These are phyloP conservation scores for Vimba vimba DNA, from an alignment of 2,113 vertebrate genomes.

Conservation along the genomic window DNA sequence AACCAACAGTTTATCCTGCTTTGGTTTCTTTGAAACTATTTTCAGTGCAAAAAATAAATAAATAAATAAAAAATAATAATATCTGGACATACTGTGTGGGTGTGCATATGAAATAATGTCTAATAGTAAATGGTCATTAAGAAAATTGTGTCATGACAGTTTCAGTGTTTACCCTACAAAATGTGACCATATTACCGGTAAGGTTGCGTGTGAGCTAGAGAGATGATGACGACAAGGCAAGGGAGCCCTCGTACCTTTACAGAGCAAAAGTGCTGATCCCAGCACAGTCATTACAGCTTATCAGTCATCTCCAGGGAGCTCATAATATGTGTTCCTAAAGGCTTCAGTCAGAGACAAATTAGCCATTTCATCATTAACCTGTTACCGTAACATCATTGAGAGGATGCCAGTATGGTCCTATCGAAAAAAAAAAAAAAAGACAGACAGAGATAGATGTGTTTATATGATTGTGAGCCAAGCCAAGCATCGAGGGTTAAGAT, in stretches of 20 bases:
- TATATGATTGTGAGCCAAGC: not conserved
- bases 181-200: not conserved
- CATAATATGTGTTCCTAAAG: slow-evolving; percentile 50
- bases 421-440: slow-evolving; percentile 8
- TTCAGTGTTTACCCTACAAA: not conserved
- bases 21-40: not conserved
- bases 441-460: slow-evolving; percentile 10
- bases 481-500: slow-evolving; percentile 10
- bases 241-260: slow-evolving; percentile 34
- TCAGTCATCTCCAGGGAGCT: slow-evolving; percentile 54
- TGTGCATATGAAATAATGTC: not conserved
- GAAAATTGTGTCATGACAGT: not conserved
- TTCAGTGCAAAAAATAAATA: not conserved
- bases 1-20: not conserved
- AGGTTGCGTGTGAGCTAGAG: slow-evolving; percentile 16
- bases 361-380: slow-evolving; percentile 57
- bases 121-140: not conserved
- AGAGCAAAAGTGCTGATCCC: slow-evolving; percentile 53
- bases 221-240: slow-evolving; percentile 41
- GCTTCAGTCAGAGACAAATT: slow-evolving; percentile 53
- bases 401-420: slow-evolving; percentile 20
- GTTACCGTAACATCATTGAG: slow-evolving; percentile 41
- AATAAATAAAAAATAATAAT: not conserved
- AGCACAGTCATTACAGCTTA: slow-evolving; percentile 55
- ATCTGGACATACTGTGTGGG: not conserved